A percentile compares a stretch with the other conserved stretches of the same genome.
Conservation (phyloP, 37 sponge, comb jelly and placozoan species). For the Oscarella lobularis region DNA sequence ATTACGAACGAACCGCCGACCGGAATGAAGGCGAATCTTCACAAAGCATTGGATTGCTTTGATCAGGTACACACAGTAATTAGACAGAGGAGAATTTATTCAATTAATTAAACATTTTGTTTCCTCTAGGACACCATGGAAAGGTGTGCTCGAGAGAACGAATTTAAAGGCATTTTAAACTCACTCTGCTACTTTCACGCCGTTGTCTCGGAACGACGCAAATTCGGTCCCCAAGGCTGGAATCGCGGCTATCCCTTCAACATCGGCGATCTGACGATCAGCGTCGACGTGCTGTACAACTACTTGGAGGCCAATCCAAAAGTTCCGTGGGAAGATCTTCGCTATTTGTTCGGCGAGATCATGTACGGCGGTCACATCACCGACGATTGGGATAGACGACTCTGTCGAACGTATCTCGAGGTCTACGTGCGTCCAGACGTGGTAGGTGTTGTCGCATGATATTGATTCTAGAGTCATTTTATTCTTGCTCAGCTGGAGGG, state of each 20-base stretch:
- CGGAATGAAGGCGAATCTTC: slow-evolving; percentile 94
- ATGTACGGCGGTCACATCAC: slow-evolving; percentile 99
- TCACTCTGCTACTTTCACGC: slow-evolving; percentile 99
- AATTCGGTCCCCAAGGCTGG: slow-evolving; percentile 99
- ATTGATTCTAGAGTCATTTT: neutral
- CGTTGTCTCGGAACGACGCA: slow-evolving; percentile 85
- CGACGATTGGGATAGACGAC: slow-evolving; percentile 97
- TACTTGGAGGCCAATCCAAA: slow-evolving; percentile 96
- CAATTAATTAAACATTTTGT: neutral
- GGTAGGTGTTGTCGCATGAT: slow-evolving; percentile 17
- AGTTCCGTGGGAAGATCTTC: slow-evolving; percentile 97
- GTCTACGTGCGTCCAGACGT: slow-evolving; percentile 95
- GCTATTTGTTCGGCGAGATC: slow-evolving; percentile 99
- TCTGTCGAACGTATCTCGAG: slow-evolving; percentile 90
- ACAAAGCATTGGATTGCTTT: slow-evolving; percentile 96
- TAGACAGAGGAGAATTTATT: neutral
- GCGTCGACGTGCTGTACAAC: slow-evolving; percentile 94
- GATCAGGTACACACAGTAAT: slow-evolving; percentile 37
- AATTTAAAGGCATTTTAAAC: slow-evolving; percentile 89
- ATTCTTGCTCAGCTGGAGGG: slow-evolving; percentile 56
- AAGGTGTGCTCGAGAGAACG: slow-evolving; percentile 93
- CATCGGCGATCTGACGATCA: slow-evolving; percentile 97
- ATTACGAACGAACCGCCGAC: slow-evolving; percentile 97
- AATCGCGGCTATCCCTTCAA: slow-evolving; percentile 95
- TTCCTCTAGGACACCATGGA: slow-evolving; percentile 79